Evolutionary conservation across 1,140 invertebrate species (phyloP).

Genomic region (Diabrotica virgifera): DNA sequence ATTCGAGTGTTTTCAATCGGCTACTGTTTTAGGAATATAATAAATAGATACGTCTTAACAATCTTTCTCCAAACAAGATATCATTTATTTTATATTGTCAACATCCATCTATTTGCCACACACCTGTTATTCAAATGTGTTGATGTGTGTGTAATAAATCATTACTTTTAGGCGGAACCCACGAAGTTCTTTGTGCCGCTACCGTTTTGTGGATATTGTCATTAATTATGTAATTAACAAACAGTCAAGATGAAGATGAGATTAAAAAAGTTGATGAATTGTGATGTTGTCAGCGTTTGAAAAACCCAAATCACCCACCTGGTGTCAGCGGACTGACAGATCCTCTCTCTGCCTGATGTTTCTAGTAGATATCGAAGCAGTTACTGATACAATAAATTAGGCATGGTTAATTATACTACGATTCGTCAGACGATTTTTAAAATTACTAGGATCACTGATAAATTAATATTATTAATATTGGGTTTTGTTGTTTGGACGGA

Average conservation of each 20-base stretch:
- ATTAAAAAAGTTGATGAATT: constrained; percentile 25
- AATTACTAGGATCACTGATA: background rate
- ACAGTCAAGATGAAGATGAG: constrained; percentile 20
- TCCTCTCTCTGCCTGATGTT: constrained; percentile 1
- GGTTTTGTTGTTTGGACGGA: background rate
- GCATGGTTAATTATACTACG: background rate
- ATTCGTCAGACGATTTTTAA: background rate
- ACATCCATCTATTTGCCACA: background rate
- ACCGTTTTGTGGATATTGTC: constrained; percentile 7
- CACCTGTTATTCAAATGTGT: constrained; percentile 2
- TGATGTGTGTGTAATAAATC: background rate
- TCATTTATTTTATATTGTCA: too few relatives aligned
- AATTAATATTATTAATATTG: background rate
- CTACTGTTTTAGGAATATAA: too few relatives aligned
- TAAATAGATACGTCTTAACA: too few relatives aligned
- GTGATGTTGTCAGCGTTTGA: constrained; percentile 8
- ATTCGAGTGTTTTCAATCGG: too few relatives aligned
- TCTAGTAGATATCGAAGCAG: background rate
- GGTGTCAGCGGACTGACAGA: constrained; percentile 1
- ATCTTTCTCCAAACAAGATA: too few relatives aligned
- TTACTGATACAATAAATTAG: background rate
- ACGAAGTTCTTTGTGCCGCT: background rate
- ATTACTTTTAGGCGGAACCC: background rate
- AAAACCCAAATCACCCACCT: constrained; percentile 19
- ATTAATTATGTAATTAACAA: constrained; percentile 20